These are phyloP conservation scores for Nothobranchius kuhntae DNA, from an alignment of 2,113 vertebrate genomes.

Conservation along the genomic window DNA sequence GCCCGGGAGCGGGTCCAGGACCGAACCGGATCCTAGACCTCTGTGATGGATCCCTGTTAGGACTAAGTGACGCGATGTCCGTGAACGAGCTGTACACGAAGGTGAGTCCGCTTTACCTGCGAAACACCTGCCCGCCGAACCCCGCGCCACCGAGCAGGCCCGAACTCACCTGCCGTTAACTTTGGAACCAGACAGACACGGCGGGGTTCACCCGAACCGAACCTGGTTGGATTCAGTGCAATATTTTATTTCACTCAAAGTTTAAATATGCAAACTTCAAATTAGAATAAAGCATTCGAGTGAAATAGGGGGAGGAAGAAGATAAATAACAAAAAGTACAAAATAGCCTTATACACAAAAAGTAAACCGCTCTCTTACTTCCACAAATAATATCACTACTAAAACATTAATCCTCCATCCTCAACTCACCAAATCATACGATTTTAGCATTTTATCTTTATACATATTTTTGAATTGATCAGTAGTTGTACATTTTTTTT, in stretches of 20 bases:
- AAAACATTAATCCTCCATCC: no score
- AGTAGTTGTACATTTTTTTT: no score
- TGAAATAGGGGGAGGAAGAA: no score
- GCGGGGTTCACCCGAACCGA: background rate
- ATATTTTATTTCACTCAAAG: background rate
- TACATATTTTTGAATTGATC: no score
- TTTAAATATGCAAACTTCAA: no score
- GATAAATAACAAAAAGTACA: no score
- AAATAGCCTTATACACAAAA: no score
- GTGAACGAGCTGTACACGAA: slow-evolving; percentile 79
- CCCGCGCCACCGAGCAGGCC: background rate
- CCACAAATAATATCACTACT: no score
- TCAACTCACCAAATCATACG: no score
- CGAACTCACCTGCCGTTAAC: background rate
- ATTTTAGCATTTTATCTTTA: no score
- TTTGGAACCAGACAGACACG: background rate
- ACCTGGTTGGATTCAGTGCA: background rate
- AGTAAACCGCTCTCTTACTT: no score
- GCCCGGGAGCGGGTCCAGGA: background rate
- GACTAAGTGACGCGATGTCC: slow-evolving; percentile 65
- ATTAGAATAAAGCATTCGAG: no score
- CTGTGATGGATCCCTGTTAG: background rate
- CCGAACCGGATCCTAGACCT: background rate
- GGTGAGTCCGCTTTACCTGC: slow-evolving; percentile 70
- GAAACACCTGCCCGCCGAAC: background rate